Percentiles rank a stretch among this genome's conserved stretches.
phyloP scores from a whole-genome alignment of 2,888 invertebrate species.

The Busseola fusca region DNA sequence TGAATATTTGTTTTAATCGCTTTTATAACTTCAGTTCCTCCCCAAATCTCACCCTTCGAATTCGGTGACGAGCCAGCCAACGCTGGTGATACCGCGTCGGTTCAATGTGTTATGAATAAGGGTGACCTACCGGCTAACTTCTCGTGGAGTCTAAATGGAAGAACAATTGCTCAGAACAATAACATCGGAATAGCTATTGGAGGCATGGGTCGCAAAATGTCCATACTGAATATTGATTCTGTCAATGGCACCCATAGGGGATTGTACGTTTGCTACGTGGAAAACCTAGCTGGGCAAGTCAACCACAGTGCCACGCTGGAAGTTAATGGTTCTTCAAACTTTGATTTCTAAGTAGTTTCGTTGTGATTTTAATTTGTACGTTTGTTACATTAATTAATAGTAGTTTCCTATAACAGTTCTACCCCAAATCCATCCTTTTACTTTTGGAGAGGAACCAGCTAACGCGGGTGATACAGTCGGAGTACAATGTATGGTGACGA shows the following conservation, averaged over 20 bases:
- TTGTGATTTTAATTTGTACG: constrained; percentile 51
- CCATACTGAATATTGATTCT: constrained; percentile 91
- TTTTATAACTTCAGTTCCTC: constrained; percentile 88
- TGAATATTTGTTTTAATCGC: constrained; percentile 63
- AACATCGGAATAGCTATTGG: constrained; percentile 89
- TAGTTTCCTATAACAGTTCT: constrained; percentile 86
- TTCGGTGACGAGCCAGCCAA: constrained; percentile 92
- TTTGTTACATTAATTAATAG: constrained; percentile 50
- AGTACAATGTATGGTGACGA: constrained; percentile 92
- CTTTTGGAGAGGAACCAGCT: constrained; percentile 93
- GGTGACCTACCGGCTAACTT: constrained; percentile 94
- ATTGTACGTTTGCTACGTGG: constrained; percentile 92
- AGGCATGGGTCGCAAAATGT: constrained; percentile 90
- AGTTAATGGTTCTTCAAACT: constrained; percentile 91
- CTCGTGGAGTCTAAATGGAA: constrained; percentile 91
- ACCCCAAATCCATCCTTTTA: constrained; percentile 93
- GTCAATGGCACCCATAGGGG: constrained; percentile 92
- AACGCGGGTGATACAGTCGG: constrained; percentile 94
- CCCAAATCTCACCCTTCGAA: constrained; percentile 91
- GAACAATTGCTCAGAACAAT: constrained; percentile 87
- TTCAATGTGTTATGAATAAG: constrained; percentile 92
- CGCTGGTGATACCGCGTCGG: constrained; percentile 93
- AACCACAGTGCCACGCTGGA: constrained; percentile 91
- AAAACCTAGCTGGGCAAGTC: constrained; percentile 91
- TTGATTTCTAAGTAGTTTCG: constrained; percentile 63